Evolutionary conservation across 1,140 invertebrate species (phyloP), one percentile per base, ranked within the genome.

Genomic region (Eumaeus atala): DNA sequence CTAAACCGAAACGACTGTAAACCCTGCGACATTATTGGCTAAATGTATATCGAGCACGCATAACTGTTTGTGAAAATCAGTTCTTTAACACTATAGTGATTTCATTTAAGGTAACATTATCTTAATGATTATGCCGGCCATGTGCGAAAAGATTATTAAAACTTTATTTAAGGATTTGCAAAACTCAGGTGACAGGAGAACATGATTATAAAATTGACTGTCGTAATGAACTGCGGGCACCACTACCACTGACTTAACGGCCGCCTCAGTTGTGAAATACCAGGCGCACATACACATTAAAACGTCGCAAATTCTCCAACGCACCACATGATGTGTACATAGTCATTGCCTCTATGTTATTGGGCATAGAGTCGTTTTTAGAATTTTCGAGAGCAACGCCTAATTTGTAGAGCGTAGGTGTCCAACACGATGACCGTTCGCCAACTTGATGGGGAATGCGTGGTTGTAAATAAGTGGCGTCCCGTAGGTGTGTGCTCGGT

Each of bases 391-490:
- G 14, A 7, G 6, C 1, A 40, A 40, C 11, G 12, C 50, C 53
- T 61, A 64, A 36, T 51, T 67, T 66, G 65, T 54, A 34, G 12
- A 28, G 70, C 72, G 80, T 84, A 70, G 77, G 78, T 66, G 77
- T 74, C 59, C 54, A 60, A 78, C 76, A 81, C 67, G 74, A 72
- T 79, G 77, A 78, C 76, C 69, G 66, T 68, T 72, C 67, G 73
- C 80, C 81, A 77, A 79, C 78, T 80, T 77, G 77, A 82, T 78
- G 74, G 65, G 64, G 54, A 82, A 80, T 78, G 76, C 78, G 80
- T n/a, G 54, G 77, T 66, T 79, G 74, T 81, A 79, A 84, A 84
- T 78, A 83, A 72, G 66, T 58, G 65, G 60, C 65, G 47, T 48
- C 18, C 47, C 21, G 73, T 78, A 75, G 70, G 77, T 76, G 70